These are phyloP conservation scores for Phycodurus eques DNA, from an alignment of 2,113 vertebrate species.

Conservation along the genomic window DNA sequence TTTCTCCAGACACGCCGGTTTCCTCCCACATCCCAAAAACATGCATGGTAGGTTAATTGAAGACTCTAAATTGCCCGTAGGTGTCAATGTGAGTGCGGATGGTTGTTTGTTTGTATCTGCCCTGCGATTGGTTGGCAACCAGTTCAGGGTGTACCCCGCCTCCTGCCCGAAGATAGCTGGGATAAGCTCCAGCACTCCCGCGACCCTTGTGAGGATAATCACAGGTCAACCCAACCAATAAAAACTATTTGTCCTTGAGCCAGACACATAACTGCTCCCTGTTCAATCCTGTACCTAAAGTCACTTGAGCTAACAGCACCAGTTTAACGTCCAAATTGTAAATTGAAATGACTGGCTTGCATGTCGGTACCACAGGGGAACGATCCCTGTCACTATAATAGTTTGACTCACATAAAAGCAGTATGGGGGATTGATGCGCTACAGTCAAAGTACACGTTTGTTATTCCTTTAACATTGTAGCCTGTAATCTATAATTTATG, in stretches of 20 bases:
- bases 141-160: too few relatives aligned
- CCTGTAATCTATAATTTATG: conserved; percentile 56
- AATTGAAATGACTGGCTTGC: conserved; percentile 30
- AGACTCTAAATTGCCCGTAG: too few relatives aligned
- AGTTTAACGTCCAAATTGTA: conserved; percentile 19
- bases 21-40: too few relatives aligned
- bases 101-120: too few relatives aligned
- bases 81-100: too few relatives aligned
- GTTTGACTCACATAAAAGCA: conserved; percentile 22
- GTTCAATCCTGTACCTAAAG: conserved; percentile 13
- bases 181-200: too few relatives aligned
- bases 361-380: conserved; percentile 12
- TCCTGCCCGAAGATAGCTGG: too few relatives aligned
- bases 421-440: conserved; percentile 24
- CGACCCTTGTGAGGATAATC: neutral
- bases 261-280: conserved; percentile 16
- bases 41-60: too few relatives aligned
- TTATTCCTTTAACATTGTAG: conserved; percentile 46
- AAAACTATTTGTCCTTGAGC: conserved; percentile 30
- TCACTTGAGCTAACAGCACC: conserved; percentile 8
- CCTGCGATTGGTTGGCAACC: too few relatives aligned
- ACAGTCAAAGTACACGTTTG: conserved; percentile 31
- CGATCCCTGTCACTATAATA: conserved; percentile 22
- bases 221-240: conserved; percentile 4
- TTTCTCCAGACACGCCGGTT: too few relatives aligned